Base-by-base conservation (phyloP, 2,113 vertebrate species). In the Ceyx melanurus region DNA sequence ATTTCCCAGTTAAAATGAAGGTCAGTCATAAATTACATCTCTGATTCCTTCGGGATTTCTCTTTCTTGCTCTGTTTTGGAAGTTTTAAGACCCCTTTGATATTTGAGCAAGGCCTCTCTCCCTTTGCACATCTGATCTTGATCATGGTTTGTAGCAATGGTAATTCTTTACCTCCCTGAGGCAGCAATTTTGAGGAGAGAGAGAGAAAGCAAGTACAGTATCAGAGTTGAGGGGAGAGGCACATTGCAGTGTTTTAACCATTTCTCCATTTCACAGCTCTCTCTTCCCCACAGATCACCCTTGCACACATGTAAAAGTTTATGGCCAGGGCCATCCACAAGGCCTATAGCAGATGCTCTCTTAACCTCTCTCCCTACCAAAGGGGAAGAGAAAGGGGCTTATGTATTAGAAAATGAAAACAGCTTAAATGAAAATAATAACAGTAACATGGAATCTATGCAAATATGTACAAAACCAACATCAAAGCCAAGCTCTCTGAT, bases 161-260 rank as follows among this genome's bases (percentile, higher is more conserved):
- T 75, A 85, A 94, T 91, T 93, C 82, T 46, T 86, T 74, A 94
- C 89, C 89, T 94, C 94, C 95, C 92, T 61, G 77, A 89, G 83
- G 82, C 92, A 89, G 48, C 66, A 75, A 15, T 68, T 81, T 77
- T 73, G 82, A 89, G 72, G 56, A 60, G 19, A 71, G 70, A 57
- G n/a, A n/a, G 57, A 57, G 66, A 81, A 85, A 80, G 42, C 7
- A 4, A 89, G 72, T 66, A 73, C 66, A 73, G 58, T 56, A 13
- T 2, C 58, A 67, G 54, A 75, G 72, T 60, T 87, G 29, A 67
- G 77, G 40, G 68, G 37, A 86, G 40, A 72, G 74, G 71, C 73
- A 92, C 12, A 5, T 22, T 57, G 66, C 28, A 43, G 17, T 7
- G 14, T 43, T 90, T 74, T 54, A 92, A 84, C 54, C 29, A 31